phyloP scores from a whole-genome alignment of 1,140 invertebrate species.

The Trinorchestia longiramus region DNA sequence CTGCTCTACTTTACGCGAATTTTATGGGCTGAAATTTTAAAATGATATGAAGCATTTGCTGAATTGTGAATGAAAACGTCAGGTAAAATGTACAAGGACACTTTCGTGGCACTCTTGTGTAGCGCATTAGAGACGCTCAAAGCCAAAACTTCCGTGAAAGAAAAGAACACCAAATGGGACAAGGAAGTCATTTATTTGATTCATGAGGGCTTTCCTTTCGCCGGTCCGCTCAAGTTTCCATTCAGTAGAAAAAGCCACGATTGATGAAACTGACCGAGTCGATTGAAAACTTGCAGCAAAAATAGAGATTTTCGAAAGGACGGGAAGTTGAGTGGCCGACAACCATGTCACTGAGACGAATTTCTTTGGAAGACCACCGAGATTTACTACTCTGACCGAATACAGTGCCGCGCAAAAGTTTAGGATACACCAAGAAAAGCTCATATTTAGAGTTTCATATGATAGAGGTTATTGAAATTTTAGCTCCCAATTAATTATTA shows the following conservation, averaged over 20 bases:
- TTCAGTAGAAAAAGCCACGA: slow-evolving; percentile 49
- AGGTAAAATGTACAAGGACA: no score
- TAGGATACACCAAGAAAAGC: no score
- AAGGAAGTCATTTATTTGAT: slow-evolving; percentile 54
- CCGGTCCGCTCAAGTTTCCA: slow-evolving; percentile 42
- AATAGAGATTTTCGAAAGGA: slow-evolving; percentile 38
- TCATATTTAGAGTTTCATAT: no score
- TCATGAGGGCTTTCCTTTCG: slow-evolving; percentile 42
- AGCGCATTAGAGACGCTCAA: neutral
- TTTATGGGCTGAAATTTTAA: no score
- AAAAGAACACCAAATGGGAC: slow-evolving; percentile 46
- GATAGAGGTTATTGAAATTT: no score
- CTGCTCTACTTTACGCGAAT: no score
- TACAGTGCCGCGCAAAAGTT: no score
- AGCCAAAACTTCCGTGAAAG: slow-evolving; percentile 41
- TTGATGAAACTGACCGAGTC: slow-evolving; percentile 52
- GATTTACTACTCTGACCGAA: slow-evolving; percentile 34
- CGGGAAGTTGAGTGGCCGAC: neutral
- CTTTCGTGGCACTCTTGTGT: neutral
- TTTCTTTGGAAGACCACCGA: neutral
- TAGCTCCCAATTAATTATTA: no score
- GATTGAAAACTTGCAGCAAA: slow-evolving; percentile 55
- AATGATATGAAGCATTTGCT: no score
- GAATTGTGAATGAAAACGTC: no score
- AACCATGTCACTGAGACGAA: slow-evolving; percentile 38